Evolutionary conservation across 1,140 invertebrate genomes (phyloP).

Genomic region (Mercenaria mercenaria): DNA sequence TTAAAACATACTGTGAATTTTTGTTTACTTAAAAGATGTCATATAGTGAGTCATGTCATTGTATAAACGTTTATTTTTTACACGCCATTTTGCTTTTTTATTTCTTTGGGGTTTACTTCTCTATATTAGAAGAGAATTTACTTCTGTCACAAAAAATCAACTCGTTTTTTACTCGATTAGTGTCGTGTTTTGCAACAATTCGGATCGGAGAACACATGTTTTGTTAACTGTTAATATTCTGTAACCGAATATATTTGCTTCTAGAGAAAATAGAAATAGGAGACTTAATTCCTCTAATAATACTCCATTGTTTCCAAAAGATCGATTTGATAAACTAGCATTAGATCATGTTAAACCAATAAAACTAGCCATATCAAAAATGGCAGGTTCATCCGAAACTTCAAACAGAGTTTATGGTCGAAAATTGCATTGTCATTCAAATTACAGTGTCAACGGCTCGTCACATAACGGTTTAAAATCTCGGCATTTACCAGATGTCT

Average conservation of each 20-base stretch:
- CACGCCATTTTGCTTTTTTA: no score
- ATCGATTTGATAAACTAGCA: background rate
- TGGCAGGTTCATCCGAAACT: background rate
- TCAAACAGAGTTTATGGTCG: constrained; percentile 35
- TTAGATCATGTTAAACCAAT: background rate
- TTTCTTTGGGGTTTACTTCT: no score
- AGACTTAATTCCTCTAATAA: background rate
- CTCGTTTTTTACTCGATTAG: no score
- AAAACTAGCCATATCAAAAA: background rate
- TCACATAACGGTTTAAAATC: constrained; percentile 7
- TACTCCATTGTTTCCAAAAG: background rate
- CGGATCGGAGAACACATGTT: background rate
- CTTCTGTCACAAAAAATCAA: no score
- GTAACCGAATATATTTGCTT: constrained; percentile 4
- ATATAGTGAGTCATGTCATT: no score
- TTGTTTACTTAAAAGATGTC: no score
- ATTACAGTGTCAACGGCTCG: background rate
- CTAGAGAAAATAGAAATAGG: constrained; percentile 3
- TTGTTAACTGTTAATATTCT: constrained; percentile 5
- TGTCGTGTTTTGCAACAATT: background rate
- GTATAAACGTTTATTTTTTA: no score
- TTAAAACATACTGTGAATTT: no score
- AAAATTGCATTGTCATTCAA: constrained; percentile 56
- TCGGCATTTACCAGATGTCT: constrained; percentile 40
- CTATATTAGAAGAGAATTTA: no score